A percentile compares a stretch with the other conserved stretches of the same genome.
These are phyloP conservation scores for Arizona elegans DNA, from an alignment of 2,113 vertebrate genomes.

Conservation along the genomic window DNA sequence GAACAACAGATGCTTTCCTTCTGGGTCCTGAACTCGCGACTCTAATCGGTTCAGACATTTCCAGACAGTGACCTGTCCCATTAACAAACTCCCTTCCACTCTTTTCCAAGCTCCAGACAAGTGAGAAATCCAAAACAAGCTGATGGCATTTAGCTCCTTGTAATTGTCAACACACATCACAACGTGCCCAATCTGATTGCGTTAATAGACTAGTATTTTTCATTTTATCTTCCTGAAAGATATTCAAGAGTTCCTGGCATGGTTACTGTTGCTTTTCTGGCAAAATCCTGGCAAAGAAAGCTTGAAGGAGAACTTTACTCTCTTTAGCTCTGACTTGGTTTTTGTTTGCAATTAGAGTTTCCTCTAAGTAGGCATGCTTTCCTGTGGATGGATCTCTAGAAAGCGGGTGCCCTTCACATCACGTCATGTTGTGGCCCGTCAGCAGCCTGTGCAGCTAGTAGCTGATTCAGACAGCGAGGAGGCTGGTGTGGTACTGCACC, in stretches of 20 bases:
- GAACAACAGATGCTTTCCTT: conserved; percentile 16
- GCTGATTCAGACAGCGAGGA: too few species aligned
- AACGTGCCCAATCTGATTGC: neutral
- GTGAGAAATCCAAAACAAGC: neutral
- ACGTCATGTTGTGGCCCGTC: too few species aligned
- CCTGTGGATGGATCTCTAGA: neutral
- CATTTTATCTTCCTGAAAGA: neutral
- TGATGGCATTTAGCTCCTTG: neutral
- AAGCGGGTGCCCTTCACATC: neutral
- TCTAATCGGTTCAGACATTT: neutral
- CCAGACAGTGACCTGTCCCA: conserved; percentile 8
- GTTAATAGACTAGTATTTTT: neutral
- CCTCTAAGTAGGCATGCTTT: neutral
- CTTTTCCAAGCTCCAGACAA: neutral
- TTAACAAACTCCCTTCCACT: neutral
- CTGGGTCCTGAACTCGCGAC: conserved; percentile 6
- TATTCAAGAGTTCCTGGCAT: neutral
- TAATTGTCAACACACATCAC: neutral
- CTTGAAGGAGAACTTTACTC: neutral
- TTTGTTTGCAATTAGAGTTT: neutral
- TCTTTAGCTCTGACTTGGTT: neutral
- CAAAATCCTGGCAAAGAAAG: neutral
- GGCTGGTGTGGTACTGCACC: too few species aligned
- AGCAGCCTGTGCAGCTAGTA: too few species aligned
- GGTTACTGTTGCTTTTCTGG: neutral